phyloP scores from a whole-genome alignment of 2,888 invertebrate genomes.

The Platycheirus albimanus region DNA sequence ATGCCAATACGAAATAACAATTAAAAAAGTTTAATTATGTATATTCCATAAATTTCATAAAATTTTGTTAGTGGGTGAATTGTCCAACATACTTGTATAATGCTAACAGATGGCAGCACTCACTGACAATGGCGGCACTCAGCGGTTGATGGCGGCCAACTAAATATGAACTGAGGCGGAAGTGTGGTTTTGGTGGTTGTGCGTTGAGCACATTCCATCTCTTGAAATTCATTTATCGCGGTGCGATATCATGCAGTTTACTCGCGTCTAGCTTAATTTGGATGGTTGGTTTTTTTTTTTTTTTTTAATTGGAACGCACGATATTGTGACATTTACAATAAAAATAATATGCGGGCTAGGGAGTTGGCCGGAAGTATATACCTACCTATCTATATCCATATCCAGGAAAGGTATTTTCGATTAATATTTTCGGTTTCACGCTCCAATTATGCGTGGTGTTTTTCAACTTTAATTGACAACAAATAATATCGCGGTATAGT shows the following conservation, averaged over 20 bases:
- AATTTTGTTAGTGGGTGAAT: conserved; percentile 16
- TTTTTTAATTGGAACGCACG: conserved; percentile 60
- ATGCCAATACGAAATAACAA: conserved; percentile 49
- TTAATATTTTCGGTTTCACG: conserved; percentile 71
- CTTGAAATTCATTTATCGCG: conserved; percentile 65
- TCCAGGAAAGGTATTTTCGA: conserved; percentile 48
- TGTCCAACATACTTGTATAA: conserved; percentile 9
- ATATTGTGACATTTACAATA: conserved; percentile 53
- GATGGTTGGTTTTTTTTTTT: conserved; percentile 61
- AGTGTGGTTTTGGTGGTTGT: conserved; percentile 49
- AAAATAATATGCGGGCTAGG: neutral
- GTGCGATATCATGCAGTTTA: conserved; percentile 72
- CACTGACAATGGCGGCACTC: conserved; percentile 50
- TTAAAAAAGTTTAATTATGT: conserved; percentile 49
- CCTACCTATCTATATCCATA: neutral
- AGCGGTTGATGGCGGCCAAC: conserved; percentile 26
- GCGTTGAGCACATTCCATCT: conserved; percentile 34
- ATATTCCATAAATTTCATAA: conserved; percentile 71
- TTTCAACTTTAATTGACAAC: conserved; percentile 63
- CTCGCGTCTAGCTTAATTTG: conserved; percentile 73
- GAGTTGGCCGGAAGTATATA: neutral
- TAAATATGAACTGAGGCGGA: conserved; percentile 72
- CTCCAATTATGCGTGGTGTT: conserved; percentile 54
- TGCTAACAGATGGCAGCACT: conserved; percentile 71
- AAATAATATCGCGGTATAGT: conserved; percentile 14